phyloP scores from a whole-genome alignment of 2,888 invertebrate genomes.

The Epistrophe eligans region DNA sequence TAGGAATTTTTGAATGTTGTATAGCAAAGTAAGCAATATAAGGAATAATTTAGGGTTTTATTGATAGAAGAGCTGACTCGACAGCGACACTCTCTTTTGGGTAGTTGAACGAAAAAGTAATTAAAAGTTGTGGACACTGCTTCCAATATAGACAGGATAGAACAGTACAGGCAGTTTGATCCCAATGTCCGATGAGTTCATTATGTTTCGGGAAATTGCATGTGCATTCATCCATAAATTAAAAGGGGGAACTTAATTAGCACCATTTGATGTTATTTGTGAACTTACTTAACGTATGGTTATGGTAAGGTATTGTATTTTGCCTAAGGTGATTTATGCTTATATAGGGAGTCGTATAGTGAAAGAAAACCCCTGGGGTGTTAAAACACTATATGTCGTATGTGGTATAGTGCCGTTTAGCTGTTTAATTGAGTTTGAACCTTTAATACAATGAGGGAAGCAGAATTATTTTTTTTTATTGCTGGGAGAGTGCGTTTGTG shows the following conservation, averaged over 20 bases:
- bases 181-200: conserved; percentile 32
- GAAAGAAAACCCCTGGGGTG: background rate
- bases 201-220: conserved; percentile 36
- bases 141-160: background rate
- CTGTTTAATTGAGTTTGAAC: background rate
- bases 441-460: background rate
- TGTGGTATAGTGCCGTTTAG: background rate
- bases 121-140: conserved; percentile 21
- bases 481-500: too few species aligned
- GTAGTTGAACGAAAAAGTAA: conserved; percentile 31
- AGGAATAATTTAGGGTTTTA: conserved; percentile 32
- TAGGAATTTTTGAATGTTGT: background rate
- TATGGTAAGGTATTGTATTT: background rate
- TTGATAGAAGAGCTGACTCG: background rate
- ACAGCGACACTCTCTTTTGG: background rate
- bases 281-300: background rate
- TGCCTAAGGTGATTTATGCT: background rate
- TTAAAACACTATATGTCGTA: background rate
- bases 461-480: background rate
- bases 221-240: conserved; percentile 29
- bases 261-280: conserved; percentile 10
- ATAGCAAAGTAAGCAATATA: too few species aligned
- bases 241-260: conserved; percentile 30
- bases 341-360: background rate
- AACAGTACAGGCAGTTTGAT: background rate